Percentiles rank a stretch among this genome's conserved stretches.
These are phyloP conservation scores for Julus scandinavius DNA, from an alignment of 2,888 invertebrate species.

Conservation along the genomic window DNA sequence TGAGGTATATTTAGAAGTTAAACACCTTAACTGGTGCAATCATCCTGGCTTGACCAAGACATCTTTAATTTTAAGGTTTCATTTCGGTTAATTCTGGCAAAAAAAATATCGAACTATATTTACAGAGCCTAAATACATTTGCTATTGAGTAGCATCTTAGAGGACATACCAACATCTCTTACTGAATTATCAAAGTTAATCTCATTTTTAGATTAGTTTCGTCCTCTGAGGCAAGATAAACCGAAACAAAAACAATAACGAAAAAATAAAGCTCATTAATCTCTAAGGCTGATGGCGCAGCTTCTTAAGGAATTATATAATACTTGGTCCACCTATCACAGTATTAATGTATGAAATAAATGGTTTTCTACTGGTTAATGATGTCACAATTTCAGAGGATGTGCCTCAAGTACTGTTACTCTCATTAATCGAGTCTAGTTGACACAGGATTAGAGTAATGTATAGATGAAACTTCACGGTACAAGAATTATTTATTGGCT, in stretches of 20 bases:
- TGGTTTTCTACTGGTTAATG: slow-evolving; percentile 13
- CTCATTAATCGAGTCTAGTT: background rate
- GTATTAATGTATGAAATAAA: background rate
- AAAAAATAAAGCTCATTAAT: background rate
- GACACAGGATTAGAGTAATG: background rate
- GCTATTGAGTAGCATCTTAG: too few relatives aligned
- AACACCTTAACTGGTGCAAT: too few relatives aligned
- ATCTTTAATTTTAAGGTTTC: too few relatives aligned
- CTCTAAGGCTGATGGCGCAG: background rate
- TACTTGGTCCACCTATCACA: background rate
- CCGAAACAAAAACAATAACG: background rate
- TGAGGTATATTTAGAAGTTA: too few relatives aligned
- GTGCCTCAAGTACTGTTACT: background rate
- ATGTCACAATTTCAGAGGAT: background rate
- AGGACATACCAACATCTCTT: background rate
- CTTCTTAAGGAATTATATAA: background rate
- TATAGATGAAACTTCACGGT: background rate
- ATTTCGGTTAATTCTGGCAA: too few relatives aligned
- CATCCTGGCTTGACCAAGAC: too few relatives aligned
- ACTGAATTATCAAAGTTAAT: slow-evolving; percentile 33
- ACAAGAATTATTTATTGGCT: background rate
- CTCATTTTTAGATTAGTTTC: background rate
- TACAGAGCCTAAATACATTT: too few relatives aligned
- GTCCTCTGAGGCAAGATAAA: background rate
- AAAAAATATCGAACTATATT: too few relatives aligned